These are phyloP conservation scores for Dione juno DNA, from an alignment of 2,888 invertebrate genomes.

Conservation along the genomic window DNA sequence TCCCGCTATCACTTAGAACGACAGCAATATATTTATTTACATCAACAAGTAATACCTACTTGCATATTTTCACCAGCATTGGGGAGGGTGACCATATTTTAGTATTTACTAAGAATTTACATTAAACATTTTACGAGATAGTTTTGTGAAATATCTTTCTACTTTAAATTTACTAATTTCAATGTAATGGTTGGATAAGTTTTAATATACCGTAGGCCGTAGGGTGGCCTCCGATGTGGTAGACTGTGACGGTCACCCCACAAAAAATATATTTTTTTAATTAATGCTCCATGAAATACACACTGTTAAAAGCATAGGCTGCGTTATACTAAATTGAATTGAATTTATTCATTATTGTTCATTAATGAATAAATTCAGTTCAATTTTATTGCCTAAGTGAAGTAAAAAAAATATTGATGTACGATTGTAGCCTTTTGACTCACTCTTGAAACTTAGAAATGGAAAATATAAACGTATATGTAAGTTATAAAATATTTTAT, in stretches of 20 bases:
- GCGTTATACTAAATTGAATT: too few species aligned
- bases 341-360: too few species aligned
- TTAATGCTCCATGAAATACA: not conserved
- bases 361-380: too few species aligned
- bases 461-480: too few species aligned
- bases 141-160: not conserved
- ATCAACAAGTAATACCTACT: not conserved
- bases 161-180: not conserved
- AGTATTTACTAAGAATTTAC: not conserved
- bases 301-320: too few species aligned
- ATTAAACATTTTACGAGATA: too few species aligned
- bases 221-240: not conserved
- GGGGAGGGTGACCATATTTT: not conserved
- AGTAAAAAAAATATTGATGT: too few species aligned
- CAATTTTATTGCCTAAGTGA: too few species aligned
- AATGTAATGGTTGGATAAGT: not conserved
- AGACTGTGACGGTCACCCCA: not conserved
- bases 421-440: too few species aligned
- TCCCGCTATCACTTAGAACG: not conserved
- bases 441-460: too few species aligned
- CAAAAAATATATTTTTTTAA: not conserved
- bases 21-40: not conserved
- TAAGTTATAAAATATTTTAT: too few species aligned
- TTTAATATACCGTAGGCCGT: not conserved
- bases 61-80: not conserved